Evolutionary conservation across 2,888 invertebrate genomes (phyloP).

Genomic region (Hermodice carunculata): DNA sequence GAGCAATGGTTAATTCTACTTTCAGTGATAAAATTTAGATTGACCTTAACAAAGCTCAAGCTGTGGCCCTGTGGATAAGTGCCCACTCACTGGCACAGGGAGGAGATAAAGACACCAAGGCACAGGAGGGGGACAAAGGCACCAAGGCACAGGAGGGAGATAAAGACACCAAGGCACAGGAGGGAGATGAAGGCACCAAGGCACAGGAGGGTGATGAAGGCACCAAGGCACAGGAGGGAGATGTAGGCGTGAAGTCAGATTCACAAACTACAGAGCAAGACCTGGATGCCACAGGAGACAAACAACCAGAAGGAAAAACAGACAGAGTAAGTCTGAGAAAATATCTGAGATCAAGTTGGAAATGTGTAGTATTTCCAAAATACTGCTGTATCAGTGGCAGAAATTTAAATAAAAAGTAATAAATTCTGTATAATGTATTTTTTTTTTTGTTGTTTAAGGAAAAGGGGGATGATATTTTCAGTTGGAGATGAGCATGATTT

Average conservation of each 20-base stretch:
- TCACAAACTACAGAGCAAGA: too few relatives aligned
- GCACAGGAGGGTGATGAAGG: background rate
- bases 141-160: background rate
- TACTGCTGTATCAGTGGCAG: too few relatives aligned
- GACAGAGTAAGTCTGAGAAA: background rate
- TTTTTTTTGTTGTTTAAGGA: too few relatives aligned
- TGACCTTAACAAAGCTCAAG: background rate
- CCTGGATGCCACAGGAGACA: too few relatives aligned
- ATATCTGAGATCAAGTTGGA: background rate
- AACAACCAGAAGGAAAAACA: background rate
- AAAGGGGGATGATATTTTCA: too few relatives aligned
- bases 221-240: background rate
- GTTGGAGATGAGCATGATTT: too few relatives aligned
- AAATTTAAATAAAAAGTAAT: too few relatives aligned
- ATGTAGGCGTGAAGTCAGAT: too few relatives aligned
- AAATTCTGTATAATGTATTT: background rate
- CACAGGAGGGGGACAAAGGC: background rate
- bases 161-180: background rate
- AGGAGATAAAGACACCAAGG: background rate
- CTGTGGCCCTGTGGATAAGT: conserved; percentile 19
- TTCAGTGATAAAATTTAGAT: background rate
- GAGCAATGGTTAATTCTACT: too few relatives aligned
- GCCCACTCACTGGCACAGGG: background rate
- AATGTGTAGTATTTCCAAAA: background rate
- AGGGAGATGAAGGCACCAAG: background rate